phyloP scores from a whole-genome alignment of 2,888 invertebrate genomes.

The Agrilus mali region DNA sequence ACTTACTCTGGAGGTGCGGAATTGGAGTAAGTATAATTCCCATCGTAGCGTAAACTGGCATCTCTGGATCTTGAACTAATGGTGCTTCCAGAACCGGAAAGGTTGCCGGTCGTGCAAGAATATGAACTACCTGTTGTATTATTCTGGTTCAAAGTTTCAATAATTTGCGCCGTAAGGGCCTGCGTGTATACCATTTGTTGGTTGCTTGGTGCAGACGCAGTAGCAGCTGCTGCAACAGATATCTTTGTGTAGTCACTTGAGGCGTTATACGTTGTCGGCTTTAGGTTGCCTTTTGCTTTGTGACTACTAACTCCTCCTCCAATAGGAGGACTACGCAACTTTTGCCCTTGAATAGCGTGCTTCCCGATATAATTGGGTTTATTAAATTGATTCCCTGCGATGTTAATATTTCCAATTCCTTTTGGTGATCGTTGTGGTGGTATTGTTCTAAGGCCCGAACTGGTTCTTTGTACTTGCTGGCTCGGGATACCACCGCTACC shows the following conservation, averaged over 20 bases:
- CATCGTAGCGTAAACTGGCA: no score
- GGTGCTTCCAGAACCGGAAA: no score
- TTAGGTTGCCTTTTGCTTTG: slow-evolving; percentile 5
- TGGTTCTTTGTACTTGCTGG: slow-evolving; percentile 25
- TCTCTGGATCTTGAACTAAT: no score
- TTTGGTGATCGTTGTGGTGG: slow-evolving; percentile 30
- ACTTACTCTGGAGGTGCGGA: no score
- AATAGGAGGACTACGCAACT: slow-evolving; percentile 18
- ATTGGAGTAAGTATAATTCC: no score
- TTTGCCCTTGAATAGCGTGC: slow-evolving; percentile 34
- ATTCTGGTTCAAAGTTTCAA: slow-evolving; percentile 35
- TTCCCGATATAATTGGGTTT: slow-evolving; percentile 35
- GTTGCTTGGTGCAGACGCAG: slow-evolving; percentile 11
- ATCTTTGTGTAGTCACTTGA: slow-evolving; percentile 4
- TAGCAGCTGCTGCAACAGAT: slow-evolving; percentile 6
- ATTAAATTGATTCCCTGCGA: slow-evolving; percentile 15
- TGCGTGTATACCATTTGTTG: slow-evolving; percentile 41
- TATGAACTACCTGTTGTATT: slow-evolving; percentile 9
- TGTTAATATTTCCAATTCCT: not conserved
- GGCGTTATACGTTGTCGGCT: no score
- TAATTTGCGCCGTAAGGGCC: slow-evolving; percentile 48
- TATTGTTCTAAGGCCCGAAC: slow-evolving; percentile 29
- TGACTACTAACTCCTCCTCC: slow-evolving; percentile 7
- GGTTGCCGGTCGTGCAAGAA: not conserved
- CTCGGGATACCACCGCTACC: slow-evolving; percentile 14